A percentile compares a stretch with the other conserved stretches of the same genome.
Conservation (phyloP, 2,113 vertebrate genomes). For the Grammatotria lemairii region DNA sequence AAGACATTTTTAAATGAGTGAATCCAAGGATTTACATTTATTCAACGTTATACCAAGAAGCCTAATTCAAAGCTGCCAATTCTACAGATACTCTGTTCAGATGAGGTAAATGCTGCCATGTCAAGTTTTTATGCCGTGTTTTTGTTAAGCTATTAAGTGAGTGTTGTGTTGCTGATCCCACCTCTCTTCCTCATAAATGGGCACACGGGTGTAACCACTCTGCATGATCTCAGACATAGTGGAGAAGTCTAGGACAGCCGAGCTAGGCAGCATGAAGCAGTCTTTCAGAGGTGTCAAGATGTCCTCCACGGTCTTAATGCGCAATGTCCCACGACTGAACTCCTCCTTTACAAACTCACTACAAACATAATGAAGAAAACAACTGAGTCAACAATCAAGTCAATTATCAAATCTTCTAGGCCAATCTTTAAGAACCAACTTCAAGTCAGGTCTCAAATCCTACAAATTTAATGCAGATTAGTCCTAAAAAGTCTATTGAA, state of each 20-base stretch:
- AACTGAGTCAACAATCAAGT: neutral
- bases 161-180: neutral
- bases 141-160: neutral
- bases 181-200: slow-evolving; percentile 87
- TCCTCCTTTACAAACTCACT: slow-evolving; percentile 85
- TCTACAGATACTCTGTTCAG: neutral
- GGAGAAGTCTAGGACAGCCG: slow-evolving; percentile 79
- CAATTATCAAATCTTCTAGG: neutral
- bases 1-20: neutral
- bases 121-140: neutral
- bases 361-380: neutral
- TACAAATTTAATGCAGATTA: neutral
- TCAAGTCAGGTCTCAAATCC: neutral
- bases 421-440: neutral
- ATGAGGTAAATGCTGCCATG: neutral
- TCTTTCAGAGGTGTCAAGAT: slow-evolving; percentile 84
- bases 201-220: slow-evolving; percentile 87
- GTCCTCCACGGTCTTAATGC: slow-evolving; percentile 85
- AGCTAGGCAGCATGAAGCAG: slow-evolving; percentile 86
- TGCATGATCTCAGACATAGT: slow-evolving; percentile 92
- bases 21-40: neutral
- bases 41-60: neutral
- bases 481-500: neutral
- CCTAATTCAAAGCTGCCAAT: neutral
- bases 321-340: slow-evolving; percentile 80